Percentiles rank a stretch among this genome's conserved stretches.
These are phyloP conservation scores for Sphaerophoria rueppellii DNA, from an alignment of 2,888 invertebrate genomes.

Conservation along the genomic window DNA sequence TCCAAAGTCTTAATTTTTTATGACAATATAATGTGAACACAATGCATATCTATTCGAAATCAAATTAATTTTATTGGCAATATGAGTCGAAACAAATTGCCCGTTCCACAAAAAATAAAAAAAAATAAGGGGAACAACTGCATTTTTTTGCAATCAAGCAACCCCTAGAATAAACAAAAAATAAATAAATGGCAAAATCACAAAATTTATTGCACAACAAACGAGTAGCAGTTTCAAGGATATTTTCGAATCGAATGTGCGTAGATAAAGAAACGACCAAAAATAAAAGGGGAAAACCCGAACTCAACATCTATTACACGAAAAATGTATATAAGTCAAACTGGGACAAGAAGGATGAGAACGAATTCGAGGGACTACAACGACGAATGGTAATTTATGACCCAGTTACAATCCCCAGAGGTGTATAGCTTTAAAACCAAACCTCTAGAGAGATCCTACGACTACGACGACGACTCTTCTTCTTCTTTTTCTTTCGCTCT, in stretches of 20 bases:
- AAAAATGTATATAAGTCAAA: constrained; percentile 31
- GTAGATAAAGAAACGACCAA: constrained; percentile 10
- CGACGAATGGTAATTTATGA: constrained; percentile 68
- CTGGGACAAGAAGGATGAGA: constrained; percentile 19
- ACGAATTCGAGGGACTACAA: neutral
- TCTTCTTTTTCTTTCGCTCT: constrained; percentile 37
- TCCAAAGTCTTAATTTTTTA: neutral
- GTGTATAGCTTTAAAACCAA: constrained; percentile 68
- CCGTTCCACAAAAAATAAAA: neutral
- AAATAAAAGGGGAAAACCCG: constrained; percentile 3
- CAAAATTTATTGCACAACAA: constrained; percentile 55
- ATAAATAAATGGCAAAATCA: neutral
- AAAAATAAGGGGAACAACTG: constrained; percentile 35
- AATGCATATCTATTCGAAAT: constrained; percentile 31
- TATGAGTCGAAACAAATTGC: constrained; percentile 2
- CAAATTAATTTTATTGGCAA: constrained; percentile 60
- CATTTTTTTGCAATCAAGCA: constrained; percentile 36
- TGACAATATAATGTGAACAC: constrained; percentile 1
- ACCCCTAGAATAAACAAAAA: constrained; percentile 10
- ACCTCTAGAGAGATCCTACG: constrained; percentile 67
- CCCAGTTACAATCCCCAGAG: constrained; percentile 65
- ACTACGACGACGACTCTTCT: constrained; percentile 37
- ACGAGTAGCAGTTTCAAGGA: constrained; percentile 46
- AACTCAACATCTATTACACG: constrained; percentile 61
- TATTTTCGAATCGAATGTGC: constrained; percentile 55